A percentile compares a stretch with the other conserved stretches of the same genome.
Evolutionary conservation across 2,797 vertebrate species (phyloP).

Genomic region (Sparidentex hasta): DNA sequence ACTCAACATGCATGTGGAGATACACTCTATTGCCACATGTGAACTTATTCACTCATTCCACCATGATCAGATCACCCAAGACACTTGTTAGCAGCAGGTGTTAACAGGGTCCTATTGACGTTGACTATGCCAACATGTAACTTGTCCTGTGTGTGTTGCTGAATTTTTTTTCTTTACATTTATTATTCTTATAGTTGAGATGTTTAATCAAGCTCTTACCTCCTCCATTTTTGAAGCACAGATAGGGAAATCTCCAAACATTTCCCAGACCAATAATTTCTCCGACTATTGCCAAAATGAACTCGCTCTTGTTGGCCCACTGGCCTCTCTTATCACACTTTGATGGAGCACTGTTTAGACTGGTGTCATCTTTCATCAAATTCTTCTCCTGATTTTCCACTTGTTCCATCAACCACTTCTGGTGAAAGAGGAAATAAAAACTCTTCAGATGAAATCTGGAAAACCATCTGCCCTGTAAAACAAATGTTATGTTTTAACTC

Average conservation of each 20-base stretch:
- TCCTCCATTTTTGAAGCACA: constrained; percentile 85
- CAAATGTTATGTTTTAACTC: too few species aligned
- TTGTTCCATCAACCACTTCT: constrained; percentile 12
- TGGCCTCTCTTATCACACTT: constrained; percentile 64
- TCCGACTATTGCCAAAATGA: constrained; percentile 75
- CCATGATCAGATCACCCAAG: too few species aligned
- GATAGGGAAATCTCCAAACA: constrained; percentile 84
- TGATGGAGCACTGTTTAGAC: constrained; percentile 1
- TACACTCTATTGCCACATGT: too few species aligned
- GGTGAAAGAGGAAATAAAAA: too few species aligned
- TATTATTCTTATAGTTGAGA: background rate
- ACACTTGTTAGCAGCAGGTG: too few species aligned
- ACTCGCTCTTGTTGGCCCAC: constrained; percentile 80
- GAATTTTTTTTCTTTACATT: background rate
- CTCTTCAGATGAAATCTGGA: too few species aligned
- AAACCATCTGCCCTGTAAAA: too few species aligned
- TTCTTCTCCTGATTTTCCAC: background rate
- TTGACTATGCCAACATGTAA: background rate
- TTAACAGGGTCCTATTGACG: background rate
- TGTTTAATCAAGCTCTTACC: constrained; percentile 57
- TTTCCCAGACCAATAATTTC: constrained; percentile 81
- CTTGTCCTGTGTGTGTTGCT: background rate
- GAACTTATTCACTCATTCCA: too few species aligned
- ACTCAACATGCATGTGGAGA: too few species aligned
- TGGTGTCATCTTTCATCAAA: constrained; percentile 2